Percentiles rank a stretch among this genome's conserved stretches.
phyloP scores from a whole-genome alignment of 2,113 vertebrate species.

The Coturnix japonica region DNA sequence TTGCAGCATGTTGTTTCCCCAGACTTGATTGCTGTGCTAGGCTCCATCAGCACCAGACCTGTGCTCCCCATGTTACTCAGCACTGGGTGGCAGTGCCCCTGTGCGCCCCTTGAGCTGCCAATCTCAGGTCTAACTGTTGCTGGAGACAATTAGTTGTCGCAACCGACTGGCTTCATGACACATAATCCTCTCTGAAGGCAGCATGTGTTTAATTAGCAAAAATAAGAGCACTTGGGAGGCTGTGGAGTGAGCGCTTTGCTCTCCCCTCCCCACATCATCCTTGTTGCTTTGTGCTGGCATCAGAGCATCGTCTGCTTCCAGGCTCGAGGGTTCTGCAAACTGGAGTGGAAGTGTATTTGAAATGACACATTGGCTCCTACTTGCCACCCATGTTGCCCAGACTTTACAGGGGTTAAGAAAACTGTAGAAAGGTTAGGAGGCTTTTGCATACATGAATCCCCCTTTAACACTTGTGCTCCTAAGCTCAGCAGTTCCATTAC shows the following conservation, averaged over 20 bases:
- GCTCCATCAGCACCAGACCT: rapidly evolving
- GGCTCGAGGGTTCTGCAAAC: not conserved
- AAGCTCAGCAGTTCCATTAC: not conserved
- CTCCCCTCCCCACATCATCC: not conserved
- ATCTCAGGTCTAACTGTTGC: not conserved
- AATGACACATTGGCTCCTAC: not conserved
- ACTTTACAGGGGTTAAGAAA: constrained; percentile 36
- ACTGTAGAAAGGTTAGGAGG: constrained; percentile 23
- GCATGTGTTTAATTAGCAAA: constrained; percentile 40
- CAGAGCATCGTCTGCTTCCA: not conserved
- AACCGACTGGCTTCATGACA: not conserved
- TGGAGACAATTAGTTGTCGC: not conserved
- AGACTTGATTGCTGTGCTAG: not conserved
- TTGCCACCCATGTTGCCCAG: not conserved
- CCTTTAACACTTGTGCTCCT: not conserved
- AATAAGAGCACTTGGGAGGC: constrained; percentile 24
- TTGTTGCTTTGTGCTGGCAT: rapidly evolving
- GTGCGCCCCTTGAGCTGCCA: not conserved
- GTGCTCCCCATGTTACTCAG: too few species aligned
- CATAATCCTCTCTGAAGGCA: constrained; percentile 28
- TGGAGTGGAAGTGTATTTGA: not conserved
- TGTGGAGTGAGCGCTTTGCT: rapidly evolving
- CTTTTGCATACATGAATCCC: not conserved
- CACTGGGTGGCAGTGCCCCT: not conserved
- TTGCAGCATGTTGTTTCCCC: not conserved